phyloP scores from a whole-genome alignment of 2,797 vertebrate species.

The Poeciliopsis turneri region DNA sequence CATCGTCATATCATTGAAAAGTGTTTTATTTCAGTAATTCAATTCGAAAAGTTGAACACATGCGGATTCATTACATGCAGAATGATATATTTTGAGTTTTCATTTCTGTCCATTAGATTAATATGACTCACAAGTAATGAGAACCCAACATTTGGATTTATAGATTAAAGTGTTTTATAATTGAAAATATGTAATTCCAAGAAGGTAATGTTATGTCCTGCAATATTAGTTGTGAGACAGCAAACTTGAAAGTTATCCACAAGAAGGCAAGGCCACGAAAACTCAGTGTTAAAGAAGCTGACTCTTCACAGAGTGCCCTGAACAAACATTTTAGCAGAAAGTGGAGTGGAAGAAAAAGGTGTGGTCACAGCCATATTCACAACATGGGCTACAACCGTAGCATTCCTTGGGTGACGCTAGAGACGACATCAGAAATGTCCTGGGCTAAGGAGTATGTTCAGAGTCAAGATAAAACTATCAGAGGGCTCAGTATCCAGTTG shows the following conservation, averaged over 20 bases:
- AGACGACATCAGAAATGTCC: background rate
- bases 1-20: constrained; percentile 6
- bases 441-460: background rate
- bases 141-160: background rate
- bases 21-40: background rate
- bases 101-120: background rate
- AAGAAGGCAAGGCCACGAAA: background rate
- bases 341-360: background rate
- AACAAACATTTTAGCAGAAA: background rate
- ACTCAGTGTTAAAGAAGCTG: background rate
- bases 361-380: background rate
- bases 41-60: background rate
- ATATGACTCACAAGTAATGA: background rate
- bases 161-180: background rate
- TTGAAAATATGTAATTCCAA: background rate
- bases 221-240: background rate
- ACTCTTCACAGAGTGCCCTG: background rate
- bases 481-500: background rate
- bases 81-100: background rate
- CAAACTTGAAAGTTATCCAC: background rate
- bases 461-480: background rate
- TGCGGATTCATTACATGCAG: background rate
- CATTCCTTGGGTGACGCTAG: background rate
- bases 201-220: background rate
- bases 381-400: background rate